Base-by-base conservation (phyloP, 2,113 vertebrate genomes). In the Strix uralensis region DNA sequence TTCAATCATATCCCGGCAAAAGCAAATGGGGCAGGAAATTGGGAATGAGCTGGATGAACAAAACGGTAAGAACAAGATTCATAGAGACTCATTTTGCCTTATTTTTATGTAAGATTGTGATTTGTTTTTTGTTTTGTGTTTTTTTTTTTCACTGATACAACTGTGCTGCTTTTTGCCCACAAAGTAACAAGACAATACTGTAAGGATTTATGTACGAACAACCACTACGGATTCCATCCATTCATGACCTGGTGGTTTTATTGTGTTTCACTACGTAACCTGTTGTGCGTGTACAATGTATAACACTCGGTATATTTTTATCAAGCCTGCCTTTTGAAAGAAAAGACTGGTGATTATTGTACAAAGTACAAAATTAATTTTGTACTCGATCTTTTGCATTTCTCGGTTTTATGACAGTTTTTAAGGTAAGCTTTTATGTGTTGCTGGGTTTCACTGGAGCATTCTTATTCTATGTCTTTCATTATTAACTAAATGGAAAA, bases 31-130 rank as follows among this genome's bases (percentile, higher is more conserved):
- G 32, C 99, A 98, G 95, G 99, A 99, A 69, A 99, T 99, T 58
- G 99, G 99, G 83, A 99, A 99, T 11, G 99, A 99, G 84, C 97
- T 99, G 97, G 99, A 99, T 16, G 99, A 99, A 78, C 99, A 99
- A 59, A 99, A 99, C 1, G 99, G 99, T 99, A 98, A 99, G 98
- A 89, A 88, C 14, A 4, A 25, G 52, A 11, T 5, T 82, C 10
- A 17, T 8, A 55, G 30, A 54, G 36, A 25, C 29, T 32, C 8
- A 6, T 47, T 62, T 78, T 47, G 12, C 58, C 34, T 95, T 32
- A 25, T 62, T 59, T 74, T 32, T 18, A 3, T 52, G 7, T 19
- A 11, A 40, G 20, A 4, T 23, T 63, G n/a, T 44, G 34, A 3
- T 72, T 61, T 21, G 0, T 1, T 32, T 58, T 49, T 71, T 27